Conservation (phyloP, 2,113 vertebrate species). For the Tricholaema leucomelas region DNA sequence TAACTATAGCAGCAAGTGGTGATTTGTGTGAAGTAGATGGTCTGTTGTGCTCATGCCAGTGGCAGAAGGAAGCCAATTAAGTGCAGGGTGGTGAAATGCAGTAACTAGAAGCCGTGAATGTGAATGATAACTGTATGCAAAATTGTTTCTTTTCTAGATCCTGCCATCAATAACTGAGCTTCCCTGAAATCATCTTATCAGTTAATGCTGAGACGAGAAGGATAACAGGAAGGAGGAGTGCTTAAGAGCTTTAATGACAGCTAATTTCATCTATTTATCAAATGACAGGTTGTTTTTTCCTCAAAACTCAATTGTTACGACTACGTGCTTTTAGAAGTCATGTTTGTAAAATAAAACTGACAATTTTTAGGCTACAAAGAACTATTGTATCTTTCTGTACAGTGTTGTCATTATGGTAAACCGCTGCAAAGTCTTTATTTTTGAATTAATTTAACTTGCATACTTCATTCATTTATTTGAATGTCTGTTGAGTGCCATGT, state of each 20-base stretch:
- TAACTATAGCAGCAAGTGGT: neutral
- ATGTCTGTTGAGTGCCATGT: conserved; percentile 19
- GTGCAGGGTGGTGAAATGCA: neutral
- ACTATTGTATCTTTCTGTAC: conserved; percentile 1
- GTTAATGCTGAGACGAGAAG: conserved; percentile 43
- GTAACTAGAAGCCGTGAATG: neutral
- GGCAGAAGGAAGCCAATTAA: conserved; percentile 23
- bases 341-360: conserved; percentile 54
- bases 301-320: neutral
- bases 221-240: conserved; percentile 28
- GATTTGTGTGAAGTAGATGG: neutral
- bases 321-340: conserved; percentile 31
- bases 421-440: conserved; percentile 24
- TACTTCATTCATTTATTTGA: conserved; percentile 19
- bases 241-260: conserved; percentile 32
- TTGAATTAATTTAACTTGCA: conserved; percentile 9
- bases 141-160: conserved; percentile 65
- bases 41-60: neutral
- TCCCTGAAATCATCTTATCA: conserved; percentile 46
- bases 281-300: conserved; percentile 17
- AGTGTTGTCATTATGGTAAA: conserved; percentile 40
- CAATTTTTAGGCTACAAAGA: conserved; percentile 39
- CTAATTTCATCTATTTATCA: conserved; percentile 34
- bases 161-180: conserved; percentile 24
- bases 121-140: conserved; percentile 28